Percentiles rank a stretch among this genome's conserved stretches.
phyloP scores from a whole-genome alignment of 1,140 invertebrate species.

The Achatina immaculata region DNA sequence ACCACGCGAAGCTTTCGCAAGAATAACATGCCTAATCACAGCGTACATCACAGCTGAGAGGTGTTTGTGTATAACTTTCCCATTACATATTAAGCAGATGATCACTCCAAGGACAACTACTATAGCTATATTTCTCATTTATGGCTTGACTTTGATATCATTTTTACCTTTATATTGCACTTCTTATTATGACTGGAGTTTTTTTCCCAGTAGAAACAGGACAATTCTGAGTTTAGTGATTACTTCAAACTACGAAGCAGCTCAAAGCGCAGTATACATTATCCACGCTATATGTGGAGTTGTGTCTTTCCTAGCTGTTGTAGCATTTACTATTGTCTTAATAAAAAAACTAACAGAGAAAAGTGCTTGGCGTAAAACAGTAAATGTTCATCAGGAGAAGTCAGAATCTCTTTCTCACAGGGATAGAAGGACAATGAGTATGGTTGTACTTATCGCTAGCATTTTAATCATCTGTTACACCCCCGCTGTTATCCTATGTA shows the following conservation, averaged over 20 bases:
- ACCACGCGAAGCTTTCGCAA: too few relatives aligned
- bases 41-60: too few relatives aligned
- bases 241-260: too few relatives aligned
- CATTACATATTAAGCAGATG: too few relatives aligned
- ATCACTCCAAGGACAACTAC: too few relatives aligned
- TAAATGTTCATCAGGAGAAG: too few relatives aligned
- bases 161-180: not conserved
- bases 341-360: not conserved
- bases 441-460: slow-evolving; percentile 6
- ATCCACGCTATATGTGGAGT: not conserved
- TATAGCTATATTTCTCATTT: not conserved
- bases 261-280: not conserved
- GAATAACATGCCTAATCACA: too few relatives aligned
- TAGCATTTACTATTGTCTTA: not conserved
- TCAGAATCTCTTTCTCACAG: not conserved
- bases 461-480: not conserved
- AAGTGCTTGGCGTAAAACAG: not conserved
- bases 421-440: not conserved
- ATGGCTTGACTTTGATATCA: not conserved
- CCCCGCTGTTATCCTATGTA: not conserved
- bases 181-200: slow-evolving; percentile 4
- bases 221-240: not conserved
- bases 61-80: too few relatives aligned
- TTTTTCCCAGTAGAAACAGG: not conserved
- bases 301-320: not conserved